Conservation (phyloP, 1,140 invertebrate species). For the Calephelis virginiensis region DNA sequence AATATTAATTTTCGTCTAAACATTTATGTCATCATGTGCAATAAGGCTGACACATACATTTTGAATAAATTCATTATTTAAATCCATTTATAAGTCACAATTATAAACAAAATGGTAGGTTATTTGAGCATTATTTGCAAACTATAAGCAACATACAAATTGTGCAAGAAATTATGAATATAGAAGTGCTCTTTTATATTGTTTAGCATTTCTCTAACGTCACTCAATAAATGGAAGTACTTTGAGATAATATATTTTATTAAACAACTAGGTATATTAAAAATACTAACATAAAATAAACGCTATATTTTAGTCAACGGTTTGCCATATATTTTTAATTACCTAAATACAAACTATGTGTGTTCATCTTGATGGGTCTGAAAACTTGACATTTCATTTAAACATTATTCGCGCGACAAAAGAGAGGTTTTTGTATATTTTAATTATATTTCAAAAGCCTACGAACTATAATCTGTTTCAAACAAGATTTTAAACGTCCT, state of each 20-base stretch:
- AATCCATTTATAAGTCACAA: slow-evolving; percentile 5
- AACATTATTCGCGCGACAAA: too few relatives aligned
- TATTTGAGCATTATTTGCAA: slow-evolving; percentile 23
- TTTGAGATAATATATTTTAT: slow-evolving; percentile 20
- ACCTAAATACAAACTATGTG: not conserved
- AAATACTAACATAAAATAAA: slow-evolving; percentile 10
- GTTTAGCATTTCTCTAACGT: slow-evolving; percentile 5
- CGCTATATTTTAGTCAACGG: not conserved
- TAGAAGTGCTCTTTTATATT: slow-evolving; percentile 15
- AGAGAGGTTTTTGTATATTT: too few relatives aligned
- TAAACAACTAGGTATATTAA: slow-evolving; percentile 13
- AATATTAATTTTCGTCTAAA: too few relatives aligned
- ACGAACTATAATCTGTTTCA: too few relatives aligned
- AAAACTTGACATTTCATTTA: too few relatives aligned
- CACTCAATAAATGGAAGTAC: slow-evolving; percentile 22
- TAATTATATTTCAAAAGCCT: too few relatives aligned
- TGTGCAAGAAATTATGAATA: slow-evolving; percentile 13
- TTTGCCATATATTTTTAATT: not conserved
- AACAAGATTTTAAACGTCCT: too few relatives aligned
- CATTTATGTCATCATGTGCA: not conserved
- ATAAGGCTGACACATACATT: slow-evolving; percentile 13
- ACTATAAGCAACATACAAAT: slow-evolving; percentile 20
- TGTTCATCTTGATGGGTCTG: not conserved
- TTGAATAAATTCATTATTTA: slow-evolving; percentile 15
- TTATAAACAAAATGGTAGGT: slow-evolving; percentile 5